These are phyloP conservation scores for Microchirus variegatus DNA, from an alignment of 2,797 vertebrate genomes.

Conservation along the genomic window DNA sequence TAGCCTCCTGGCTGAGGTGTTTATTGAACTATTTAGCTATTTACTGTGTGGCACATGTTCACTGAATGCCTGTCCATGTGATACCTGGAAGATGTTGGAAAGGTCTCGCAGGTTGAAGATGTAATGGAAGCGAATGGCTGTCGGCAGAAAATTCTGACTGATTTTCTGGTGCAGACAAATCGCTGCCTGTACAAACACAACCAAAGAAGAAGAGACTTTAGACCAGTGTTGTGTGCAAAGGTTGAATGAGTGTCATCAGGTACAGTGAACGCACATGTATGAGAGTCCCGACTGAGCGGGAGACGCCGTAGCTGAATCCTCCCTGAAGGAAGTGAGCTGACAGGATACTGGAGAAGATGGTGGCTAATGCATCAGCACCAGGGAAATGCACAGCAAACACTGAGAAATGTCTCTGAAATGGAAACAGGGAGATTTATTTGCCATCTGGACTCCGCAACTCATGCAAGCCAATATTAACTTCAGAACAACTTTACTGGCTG, in stretches of 20 bases:
- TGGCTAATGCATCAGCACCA: conserved; percentile 74
- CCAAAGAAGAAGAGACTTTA: not conserved
- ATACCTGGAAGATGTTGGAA: conserved; percentile 82
- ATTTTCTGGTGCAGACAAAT: conserved; percentile 88
- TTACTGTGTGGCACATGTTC: not conserved
- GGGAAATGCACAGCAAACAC: conserved; percentile 84
- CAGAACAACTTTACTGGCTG: no score
- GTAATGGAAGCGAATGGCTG: conserved; percentile 84
- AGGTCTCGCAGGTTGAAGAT: conserved; percentile 86
- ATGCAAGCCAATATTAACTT: no score
- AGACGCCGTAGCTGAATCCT: conserved; percentile 83
- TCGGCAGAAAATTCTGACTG: conserved; percentile 86
- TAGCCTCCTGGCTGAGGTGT: no score
- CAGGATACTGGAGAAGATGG: conserved; percentile 83
- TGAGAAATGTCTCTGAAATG: conserved; percentile 76
- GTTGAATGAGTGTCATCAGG: not conserved
- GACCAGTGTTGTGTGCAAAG: not conserved
- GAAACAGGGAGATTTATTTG: not conserved
- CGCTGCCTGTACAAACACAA: conserved; percentile 67
- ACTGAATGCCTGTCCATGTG: not conserved
- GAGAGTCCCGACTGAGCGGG: conserved; percentile 78
- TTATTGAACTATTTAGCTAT: no score
- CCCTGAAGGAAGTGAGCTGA: conserved; percentile 83
- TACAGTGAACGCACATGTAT: conserved; percentile 65
- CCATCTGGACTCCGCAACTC: not conserved